Base-by-base conservation (phyloP, 2,797 vertebrate genomes). In the Halcyon leucocephala region DNA sequence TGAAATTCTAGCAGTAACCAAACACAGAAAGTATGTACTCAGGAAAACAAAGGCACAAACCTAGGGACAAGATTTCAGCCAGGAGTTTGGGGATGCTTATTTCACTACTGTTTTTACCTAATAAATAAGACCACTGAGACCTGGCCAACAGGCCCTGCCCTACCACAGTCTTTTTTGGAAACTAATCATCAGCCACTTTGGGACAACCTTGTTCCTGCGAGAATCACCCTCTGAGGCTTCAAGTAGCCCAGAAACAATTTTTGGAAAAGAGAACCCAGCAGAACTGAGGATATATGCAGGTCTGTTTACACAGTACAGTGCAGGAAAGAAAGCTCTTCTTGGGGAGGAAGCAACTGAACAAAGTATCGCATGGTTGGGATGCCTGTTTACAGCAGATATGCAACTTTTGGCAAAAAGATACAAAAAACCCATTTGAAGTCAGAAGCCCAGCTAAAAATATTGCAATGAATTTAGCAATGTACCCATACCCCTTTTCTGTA, bases 321-420 rank as follows among this genome's bases (percentile, higher is more conserved):
- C 49, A 86, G 70, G 81, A 93, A 94, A 86, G 76, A 57, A 81
- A 66, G 67, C 18, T 72, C 55, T 86, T 90, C 81, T 93, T 25
- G 28, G 29, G 65, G 29, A 95, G 81, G 90, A 94, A 95, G 78
- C 73, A 79, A 93, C 82, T 0, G 2, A 93, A 86, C 83, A 89
- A 95, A 96, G 81, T 90, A 93, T 57, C 81, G 81, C 83, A 57
- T 3, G 18, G 74, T 1, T 80, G 74, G 80, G 94, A 89, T 5
- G 22, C 8, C 13, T 94, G 86, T 92, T 94, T 92, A 74, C 65
- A 93, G 74, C 41, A 95, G 64, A 94, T 89, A 90, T 1, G 41
- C 81, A 93, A 96, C 74, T 80, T 93, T 44, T 94, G 90, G 88
- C 77, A 95, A 65, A 89, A 67, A 85, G 25, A 84, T 49, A 67